Evolutionary conservation across 2,888 invertebrate species (phyloP), one percentile per base, ranked within the genome.

Genomic region (Drosophila antonietae): DNA sequence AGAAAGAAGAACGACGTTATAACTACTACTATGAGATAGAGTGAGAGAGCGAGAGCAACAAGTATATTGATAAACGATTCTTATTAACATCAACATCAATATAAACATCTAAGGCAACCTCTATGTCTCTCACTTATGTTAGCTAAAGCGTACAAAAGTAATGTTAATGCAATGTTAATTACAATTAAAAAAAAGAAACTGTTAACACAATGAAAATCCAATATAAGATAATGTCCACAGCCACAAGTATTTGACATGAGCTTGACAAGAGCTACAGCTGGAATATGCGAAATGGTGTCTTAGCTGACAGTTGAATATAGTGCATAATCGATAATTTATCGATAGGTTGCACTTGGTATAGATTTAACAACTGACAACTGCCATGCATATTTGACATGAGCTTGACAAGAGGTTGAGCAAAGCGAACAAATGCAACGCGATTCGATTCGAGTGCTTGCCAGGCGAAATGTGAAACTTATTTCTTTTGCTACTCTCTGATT

Each of bases 381-480:
- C 10, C 18, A 33, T 3, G 3, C 18, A 7, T 0, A 51, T 51
- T 52, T 52, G 35, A 52, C 35, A 52, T 20, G 35, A 4, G 35
- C 35, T 37, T 52, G 52, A 52, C 52, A 52, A 15, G 52, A 52
- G 52, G 20, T 52, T 52, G 35, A 20, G 15, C 52, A 9, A 20
- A 35, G 9, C 23, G 52, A 31, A n/a, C 49, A 31, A 31, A 31
- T 31, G 31, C n/a, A 31, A 31, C 2, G 10, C 33, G 8, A 51
- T 35, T 6, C 35, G 33, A 15, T 0, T 35, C 35, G 20, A 52
- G 35, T 2, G 51, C 18, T 3, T 20, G 35, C 14, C 52, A 3
- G 52, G 52, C 20, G 18, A 37, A 37, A 52, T 52, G 52, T 37
- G 52, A 52, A 52, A 52, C 15, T 52, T 23, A 20, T 52, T 52